A percentile compares a stretch with the other conserved stretches of the same genome.
Conservation (phyloP, 1,140 invertebrate genomes). For the Brachionus rubens region DNA sequence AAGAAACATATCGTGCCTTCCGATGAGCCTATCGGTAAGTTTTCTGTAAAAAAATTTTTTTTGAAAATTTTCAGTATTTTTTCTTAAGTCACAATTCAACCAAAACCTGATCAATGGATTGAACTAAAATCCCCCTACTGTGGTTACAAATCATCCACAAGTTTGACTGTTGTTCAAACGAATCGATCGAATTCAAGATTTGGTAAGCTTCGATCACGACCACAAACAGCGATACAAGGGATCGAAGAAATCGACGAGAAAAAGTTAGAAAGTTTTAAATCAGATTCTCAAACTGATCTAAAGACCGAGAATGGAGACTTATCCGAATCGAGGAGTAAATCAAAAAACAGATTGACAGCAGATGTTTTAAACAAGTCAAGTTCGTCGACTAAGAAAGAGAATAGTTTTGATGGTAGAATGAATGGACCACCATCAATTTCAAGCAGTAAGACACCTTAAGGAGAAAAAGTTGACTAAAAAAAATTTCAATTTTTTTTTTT, state of each 20-base stretch:
- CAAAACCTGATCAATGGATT: constrained; percentile 56
- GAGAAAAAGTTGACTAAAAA: not conserved
- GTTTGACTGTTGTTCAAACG: constrained; percentile 49
- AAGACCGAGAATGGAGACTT: not conserved
- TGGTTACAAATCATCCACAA: constrained; percentile 58
- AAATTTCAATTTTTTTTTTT: not conserved
- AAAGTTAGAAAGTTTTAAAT: constrained; percentile 48
- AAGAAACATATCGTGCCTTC: constrained; percentile 55
- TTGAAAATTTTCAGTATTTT: not conserved
- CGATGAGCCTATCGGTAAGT: constrained; percentile 56
- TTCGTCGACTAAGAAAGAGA: constrained; percentile 28
- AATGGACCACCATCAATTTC: constrained; percentile 11
- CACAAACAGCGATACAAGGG: constrained; percentile 47
- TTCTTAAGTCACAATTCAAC: not conserved
- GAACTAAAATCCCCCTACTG: constrained; percentile 58
- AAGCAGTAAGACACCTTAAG: not conserved
- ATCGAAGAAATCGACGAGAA: constrained; percentile 59
- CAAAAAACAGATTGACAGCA: not conserved
- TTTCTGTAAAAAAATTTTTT: not conserved
- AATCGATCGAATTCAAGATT: constrained; percentile 31
- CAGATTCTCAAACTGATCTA: constrained; percentile 7
- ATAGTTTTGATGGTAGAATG: not conserved
- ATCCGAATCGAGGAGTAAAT: not conserved
- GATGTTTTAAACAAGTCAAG: not conserved
- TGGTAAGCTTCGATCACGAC: constrained; percentile 51